A percentile compares a stretch with the other conserved stretches of the same genome.
Conservation (phyloP, 2,113 vertebrate species). For the Clarias batrachus region DNA sequence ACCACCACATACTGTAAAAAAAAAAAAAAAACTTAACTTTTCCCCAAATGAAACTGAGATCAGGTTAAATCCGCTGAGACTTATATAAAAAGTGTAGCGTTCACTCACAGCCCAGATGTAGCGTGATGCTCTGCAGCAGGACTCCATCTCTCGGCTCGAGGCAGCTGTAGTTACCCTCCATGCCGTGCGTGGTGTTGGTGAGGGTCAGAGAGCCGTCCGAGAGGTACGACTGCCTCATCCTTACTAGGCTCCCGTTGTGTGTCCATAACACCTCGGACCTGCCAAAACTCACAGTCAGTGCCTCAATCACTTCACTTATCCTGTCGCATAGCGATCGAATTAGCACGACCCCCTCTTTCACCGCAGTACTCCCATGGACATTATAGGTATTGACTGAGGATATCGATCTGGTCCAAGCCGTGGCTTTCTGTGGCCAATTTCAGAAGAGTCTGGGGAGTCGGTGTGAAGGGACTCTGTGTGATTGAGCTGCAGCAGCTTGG, state of each 20-base stretch:
- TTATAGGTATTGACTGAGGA: constrained; percentile 19
- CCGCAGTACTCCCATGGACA: constrained; percentile 20
- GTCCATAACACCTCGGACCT: constrained; percentile 70
- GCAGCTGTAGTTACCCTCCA: constrained; percentile 79
- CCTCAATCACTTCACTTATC: constrained; percentile 29
- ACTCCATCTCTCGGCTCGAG: constrained; percentile 63
- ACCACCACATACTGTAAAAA: too few relatives aligned
- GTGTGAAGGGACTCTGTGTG: constrained; percentile 43
- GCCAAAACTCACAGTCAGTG: constrained; percentile 43
- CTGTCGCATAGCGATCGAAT: constrained; percentile 11
- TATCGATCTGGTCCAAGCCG: constrained; percentile 26
- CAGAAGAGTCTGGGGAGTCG: constrained; percentile 35
- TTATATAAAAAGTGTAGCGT: not conserved
- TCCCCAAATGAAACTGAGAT: not conserved
- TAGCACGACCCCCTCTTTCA: constrained; percentile 11
- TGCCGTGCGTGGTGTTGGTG: constrained; percentile 57
- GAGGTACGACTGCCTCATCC: constrained; percentile 59
- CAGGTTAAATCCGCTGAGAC: not conserved
- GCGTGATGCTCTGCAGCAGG: constrained; percentile 62
- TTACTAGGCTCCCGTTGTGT: constrained; percentile 61
- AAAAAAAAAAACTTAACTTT: too few relatives aligned
- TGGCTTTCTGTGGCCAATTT: constrained; percentile 36
- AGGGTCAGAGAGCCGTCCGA: constrained; percentile 67
- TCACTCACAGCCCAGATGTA: constrained; percentile 74
- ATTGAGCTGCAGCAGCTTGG: constrained; percentile 29